Conservation (phyloP, 2,797 vertebrate species). For the Emydoidea blandingii region DNA sequence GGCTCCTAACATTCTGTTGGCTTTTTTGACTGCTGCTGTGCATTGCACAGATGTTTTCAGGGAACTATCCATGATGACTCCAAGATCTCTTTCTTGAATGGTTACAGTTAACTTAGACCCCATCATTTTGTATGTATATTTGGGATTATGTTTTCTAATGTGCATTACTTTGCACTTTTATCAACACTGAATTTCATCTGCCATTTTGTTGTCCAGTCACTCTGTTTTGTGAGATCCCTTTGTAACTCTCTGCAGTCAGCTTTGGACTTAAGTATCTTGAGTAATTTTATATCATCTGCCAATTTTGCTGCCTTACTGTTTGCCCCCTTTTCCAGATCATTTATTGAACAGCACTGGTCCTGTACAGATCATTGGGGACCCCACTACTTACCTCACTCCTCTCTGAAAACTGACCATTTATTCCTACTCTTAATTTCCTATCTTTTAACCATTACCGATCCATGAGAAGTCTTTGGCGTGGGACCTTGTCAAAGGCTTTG, state of each 20-base stretch:
- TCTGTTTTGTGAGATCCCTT: background rate
- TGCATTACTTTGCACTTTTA: background rate
- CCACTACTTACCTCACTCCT: background rate
- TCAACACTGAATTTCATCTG: background rate
- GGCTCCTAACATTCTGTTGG: background rate
- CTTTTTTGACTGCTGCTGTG: background rate
- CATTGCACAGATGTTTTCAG: background rate
- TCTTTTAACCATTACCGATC: background rate
- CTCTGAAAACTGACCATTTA: background rate
- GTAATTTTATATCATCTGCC: background rate
- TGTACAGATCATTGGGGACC: background rate
- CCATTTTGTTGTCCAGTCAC: background rate
- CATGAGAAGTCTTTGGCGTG: no score
- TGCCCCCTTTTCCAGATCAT: background rate
- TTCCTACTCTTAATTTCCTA: background rate
- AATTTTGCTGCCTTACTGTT: background rate
- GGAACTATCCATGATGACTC: background rate
- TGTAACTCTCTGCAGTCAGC: background rate
- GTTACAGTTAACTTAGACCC: background rate
- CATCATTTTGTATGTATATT: background rate
- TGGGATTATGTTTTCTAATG: background rate
- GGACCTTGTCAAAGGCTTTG: background rate
- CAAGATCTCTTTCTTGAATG: background rate
- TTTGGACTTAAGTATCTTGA: background rate
- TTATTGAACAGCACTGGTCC: background rate